Conservation (phyloP, 2,797 vertebrate species). For the Synaphobranchus kaupii region DNA sequence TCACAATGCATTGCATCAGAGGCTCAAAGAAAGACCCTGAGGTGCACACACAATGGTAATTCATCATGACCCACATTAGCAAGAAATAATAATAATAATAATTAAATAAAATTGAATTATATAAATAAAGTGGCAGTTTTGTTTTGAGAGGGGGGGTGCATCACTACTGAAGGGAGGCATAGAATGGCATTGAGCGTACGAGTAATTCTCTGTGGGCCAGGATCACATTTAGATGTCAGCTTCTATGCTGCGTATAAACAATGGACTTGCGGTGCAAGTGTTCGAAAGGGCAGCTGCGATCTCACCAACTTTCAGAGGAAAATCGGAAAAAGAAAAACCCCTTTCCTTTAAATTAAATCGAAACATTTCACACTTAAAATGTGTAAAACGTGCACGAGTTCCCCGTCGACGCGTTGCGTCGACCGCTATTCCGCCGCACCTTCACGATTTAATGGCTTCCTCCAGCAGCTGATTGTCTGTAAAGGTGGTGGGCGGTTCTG, state of each 20-base stretch:
- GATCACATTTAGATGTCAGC: slow-evolving; percentile 63
- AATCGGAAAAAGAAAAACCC: slow-evolving; percentile 60
- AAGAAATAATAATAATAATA: background rate
- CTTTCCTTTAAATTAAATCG: slow-evolving; percentile 66
- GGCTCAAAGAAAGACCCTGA: slow-evolving; percentile 79
- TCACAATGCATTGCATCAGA: slow-evolving; percentile 74
- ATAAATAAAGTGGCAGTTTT: slow-evolving; percentile 37
- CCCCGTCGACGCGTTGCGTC: background rate
- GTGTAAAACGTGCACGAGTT: slow-evolving; percentile 60
- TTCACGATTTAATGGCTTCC: slow-evolving; percentile 77
- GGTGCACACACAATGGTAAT: slow-evolving; percentile 70
- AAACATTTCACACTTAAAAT: slow-evolving; percentile 55
- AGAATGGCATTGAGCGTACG: slow-evolving; percentile 59
- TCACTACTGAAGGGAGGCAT: slow-evolving; percentile 49
- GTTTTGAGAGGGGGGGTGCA: slow-evolving; percentile 11
- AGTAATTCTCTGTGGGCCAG: slow-evolving; percentile 56
- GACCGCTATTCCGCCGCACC: slow-evolving; percentile 67
- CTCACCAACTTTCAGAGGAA: slow-evolving; percentile 50
- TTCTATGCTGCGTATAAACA: slow-evolving; percentile 70
- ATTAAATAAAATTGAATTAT: background rate
- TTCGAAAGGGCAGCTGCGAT: slow-evolving; percentile 70
- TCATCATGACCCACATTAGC: slow-evolving; percentile 8
- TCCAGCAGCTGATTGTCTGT: slow-evolving; percentile 74
- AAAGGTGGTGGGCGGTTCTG: slow-evolving; percentile 66
- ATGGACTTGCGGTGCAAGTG: slow-evolving; percentile 67